Evolutionary conservation across 2,797 vertebrate species (phyloP).

Genomic region (Alfaro cultratus): DNA sequence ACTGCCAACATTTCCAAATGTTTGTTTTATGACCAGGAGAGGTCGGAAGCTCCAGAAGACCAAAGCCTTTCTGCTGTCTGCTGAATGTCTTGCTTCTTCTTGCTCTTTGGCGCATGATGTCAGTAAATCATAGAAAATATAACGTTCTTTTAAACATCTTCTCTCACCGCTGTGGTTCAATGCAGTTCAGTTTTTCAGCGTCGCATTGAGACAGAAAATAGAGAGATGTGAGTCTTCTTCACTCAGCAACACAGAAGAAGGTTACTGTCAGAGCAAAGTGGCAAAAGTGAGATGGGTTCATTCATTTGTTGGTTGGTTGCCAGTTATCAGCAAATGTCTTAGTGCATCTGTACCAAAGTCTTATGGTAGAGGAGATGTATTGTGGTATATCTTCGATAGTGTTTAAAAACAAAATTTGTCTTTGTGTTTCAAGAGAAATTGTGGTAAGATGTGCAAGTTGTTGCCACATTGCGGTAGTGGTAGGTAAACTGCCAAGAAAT

Average conservation of each 20-base stretch:
- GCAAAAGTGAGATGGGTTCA: neutral
- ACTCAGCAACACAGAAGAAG: neutral
- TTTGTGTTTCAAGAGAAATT: neutral
- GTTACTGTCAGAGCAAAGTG: neutral
- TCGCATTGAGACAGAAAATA: neutral
- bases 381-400: neutral
- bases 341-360: neutral
- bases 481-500: neutral
- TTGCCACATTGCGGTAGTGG: neutral
- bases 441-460: neutral
- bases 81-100: neutral
- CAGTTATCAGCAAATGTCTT: neutral
- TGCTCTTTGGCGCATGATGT: neutral
- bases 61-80: neutral
- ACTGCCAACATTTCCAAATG: neutral
- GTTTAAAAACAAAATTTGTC: neutral
- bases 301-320: neutral
- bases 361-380: neutral
- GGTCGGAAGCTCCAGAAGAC: neutral
- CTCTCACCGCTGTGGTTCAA: neutral
- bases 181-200: neutral
- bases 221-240: neutral
- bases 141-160: neutral
- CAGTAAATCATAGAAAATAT: neutral
- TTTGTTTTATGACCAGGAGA: neutral